These are phyloP conservation scores for Nannoperca obscura DNA, from an alignment of 2,797 vertebrate species.

Conservation along the genomic window DNA sequence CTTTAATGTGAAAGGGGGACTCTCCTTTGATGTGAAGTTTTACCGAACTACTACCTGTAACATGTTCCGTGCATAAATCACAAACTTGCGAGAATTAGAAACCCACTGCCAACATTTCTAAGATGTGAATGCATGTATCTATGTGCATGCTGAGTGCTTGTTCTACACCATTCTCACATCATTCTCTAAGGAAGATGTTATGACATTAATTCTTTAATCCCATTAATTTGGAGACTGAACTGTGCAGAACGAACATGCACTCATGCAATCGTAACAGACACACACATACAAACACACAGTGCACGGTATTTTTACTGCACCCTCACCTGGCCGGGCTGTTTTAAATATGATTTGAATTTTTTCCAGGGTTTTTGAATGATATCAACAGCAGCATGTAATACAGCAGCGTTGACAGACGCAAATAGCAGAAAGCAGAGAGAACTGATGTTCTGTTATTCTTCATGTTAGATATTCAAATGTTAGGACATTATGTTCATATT, in stretches of 20 bases:
- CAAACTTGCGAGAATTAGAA: slow-evolving; percentile 3
- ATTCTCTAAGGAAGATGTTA: neutral
- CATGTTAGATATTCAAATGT: slow-evolving; percentile 18
- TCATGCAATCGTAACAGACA: neutral
- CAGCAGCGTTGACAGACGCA: neutral
- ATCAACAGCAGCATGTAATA: neutral
- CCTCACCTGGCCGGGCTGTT: neutral
- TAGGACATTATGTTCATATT: neutral
- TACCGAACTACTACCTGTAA: no score
- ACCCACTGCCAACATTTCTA: neutral
- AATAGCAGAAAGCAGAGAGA: neutral
- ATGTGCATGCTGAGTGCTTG: neutral
- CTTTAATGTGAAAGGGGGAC: neutral
- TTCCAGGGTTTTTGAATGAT: slow-evolving; percentile 12
- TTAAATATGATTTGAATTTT: slow-evolving; percentile 59
- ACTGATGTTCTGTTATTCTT: neutral
- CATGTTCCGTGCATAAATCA: neutral
- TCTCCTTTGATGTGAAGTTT: neutral
- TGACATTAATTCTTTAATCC: slow-evolving; percentile 38
- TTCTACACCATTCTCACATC: neutral
- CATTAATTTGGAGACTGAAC: slow-evolving; percentile 27
- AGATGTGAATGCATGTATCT: neutral
- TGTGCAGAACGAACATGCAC: neutral
- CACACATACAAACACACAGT: slow-evolving; percentile 1
- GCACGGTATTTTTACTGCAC: neutral